These are phyloP conservation scores for Rhodophaea formosa DNA, from an alignment of 2,888 invertebrate genomes.

Conservation along the genomic window DNA sequence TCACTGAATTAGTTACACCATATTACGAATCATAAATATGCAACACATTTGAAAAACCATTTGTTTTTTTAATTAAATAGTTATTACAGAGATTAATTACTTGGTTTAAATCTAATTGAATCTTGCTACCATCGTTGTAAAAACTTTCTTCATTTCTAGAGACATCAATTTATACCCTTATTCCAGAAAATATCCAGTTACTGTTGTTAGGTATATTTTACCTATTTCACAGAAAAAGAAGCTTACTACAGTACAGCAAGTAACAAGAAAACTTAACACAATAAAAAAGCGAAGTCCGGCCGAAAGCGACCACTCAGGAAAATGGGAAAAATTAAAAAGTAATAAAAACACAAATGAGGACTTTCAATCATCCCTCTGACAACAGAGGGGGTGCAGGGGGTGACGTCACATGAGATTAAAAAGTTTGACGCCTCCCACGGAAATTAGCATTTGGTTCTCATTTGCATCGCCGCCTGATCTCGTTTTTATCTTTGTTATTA, in stretches of 20 bases:
- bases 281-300: constrained; percentile 22
- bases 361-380: constrained; percentile 78
- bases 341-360: constrained; percentile 79
- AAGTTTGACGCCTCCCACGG: constrained; percentile 79
- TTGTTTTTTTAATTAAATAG: too few relatives aligned
- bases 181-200: too few relatives aligned
- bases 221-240: too few relatives aligned
- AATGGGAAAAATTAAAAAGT: constrained; percentile 78
- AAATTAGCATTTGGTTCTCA: constrained; percentile 77
- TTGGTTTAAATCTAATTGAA: too few relatives aligned
- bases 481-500: constrained; percentile 56
- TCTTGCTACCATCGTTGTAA: too few relatives aligned
- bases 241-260: not conserved
- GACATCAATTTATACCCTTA: too few relatives aligned
- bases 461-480: constrained; percentile 67
- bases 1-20: not conserved
- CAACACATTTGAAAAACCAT: too few relatives aligned
- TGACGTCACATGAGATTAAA: constrained; percentile 80
- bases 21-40: too few relatives aligned
- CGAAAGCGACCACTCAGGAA: constrained; percentile 56
- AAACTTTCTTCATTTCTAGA: too few relatives aligned
- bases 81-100: too few relatives aligned
- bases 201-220: too few relatives aligned
- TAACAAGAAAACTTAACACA: constrained; percentile 10
- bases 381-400: constrained; percentile 42